phyloP scores from a whole-genome alignment of 2,797 vertebrate species.

The Hydrophis major region DNA sequence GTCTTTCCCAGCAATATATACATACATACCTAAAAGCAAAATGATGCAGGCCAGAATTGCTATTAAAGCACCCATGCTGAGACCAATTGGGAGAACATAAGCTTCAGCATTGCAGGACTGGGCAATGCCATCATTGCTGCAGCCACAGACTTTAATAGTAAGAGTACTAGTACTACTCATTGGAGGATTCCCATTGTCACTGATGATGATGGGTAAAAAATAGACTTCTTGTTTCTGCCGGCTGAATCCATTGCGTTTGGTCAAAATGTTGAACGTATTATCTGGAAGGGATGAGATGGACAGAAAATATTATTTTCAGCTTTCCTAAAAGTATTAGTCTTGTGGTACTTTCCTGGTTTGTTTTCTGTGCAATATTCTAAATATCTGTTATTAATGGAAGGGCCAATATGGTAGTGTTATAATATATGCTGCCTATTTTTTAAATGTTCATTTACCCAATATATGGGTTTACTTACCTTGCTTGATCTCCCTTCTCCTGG shows the following conservation, averaged over 20 bases:
- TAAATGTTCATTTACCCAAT: neutral
- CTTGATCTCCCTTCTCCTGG: neutral
- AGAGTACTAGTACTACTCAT: constrained; percentile 98
- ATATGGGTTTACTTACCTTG: neutral
- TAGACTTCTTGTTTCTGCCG: constrained; percentile 96
- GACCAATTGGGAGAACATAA: constrained; percentile 92
- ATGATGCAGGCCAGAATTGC: constrained; percentile 97
- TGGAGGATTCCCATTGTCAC: constrained; percentile 90
- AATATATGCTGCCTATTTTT: neutral
- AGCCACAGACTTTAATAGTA: constrained; percentile 95
- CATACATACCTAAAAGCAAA: constrained; percentile 87
- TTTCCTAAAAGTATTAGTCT: neutral
- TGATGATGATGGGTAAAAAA: constrained; percentile 92
- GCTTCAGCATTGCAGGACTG: constrained; percentile 97
- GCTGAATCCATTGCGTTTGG: constrained; percentile 92
- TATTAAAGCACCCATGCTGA: constrained; percentile 98
- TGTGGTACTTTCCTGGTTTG: neutral
- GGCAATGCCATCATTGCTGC: constrained; percentile 88
- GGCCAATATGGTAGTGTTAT: neutral
- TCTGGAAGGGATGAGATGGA: constrained; percentile 73
- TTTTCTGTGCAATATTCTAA: constrained; percentile 28
- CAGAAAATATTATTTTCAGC: neutral
- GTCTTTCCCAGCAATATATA: neutral
- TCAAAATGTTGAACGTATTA: constrained; percentile 93
- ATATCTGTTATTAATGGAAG: neutral